Conservation (phyloP, 2,888 invertebrate species). For the Rhamnusium bicolor region DNA sequence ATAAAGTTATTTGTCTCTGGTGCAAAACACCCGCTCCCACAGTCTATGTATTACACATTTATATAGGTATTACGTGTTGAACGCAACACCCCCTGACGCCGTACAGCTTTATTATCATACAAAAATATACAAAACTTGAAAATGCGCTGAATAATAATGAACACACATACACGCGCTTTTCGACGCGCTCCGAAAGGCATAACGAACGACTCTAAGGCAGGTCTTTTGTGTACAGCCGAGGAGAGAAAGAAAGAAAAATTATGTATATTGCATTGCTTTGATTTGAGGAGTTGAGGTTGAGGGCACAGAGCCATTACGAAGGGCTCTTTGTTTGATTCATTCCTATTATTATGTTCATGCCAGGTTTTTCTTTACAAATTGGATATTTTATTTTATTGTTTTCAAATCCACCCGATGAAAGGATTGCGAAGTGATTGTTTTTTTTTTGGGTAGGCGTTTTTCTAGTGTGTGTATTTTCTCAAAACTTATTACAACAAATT, state of each 20-base stretch:
- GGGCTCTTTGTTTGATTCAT: constrained; percentile 26
- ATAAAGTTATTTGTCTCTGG: not conserved
- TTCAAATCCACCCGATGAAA: not conserved
- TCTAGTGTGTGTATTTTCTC: not conserved
- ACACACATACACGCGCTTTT: constrained; percentile 15
- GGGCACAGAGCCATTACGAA: constrained; percentile 6
- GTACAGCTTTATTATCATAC: constrained; percentile 33
- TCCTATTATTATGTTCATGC: constrained; percentile 23
- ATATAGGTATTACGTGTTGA: constrained; percentile 19
- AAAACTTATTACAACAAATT: not conserved
- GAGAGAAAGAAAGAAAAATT: constrained; percentile 21
- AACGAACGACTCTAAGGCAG: not conserved
- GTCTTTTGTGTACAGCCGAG: not conserved
- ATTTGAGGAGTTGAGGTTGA: constrained; percentile 12
- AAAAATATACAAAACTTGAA: constrained; percentile 30
- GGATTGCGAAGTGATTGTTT: constrained; percentile 4
- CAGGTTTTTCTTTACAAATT: constrained; percentile 25
- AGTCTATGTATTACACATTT: constrained; percentile 12
- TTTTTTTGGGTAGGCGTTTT: not conserved
- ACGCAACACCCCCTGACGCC: constrained; percentile 15
- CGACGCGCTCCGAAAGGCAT: constrained; percentile 5
- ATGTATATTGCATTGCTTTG: constrained; percentile 26
- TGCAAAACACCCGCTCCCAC: not conserved
- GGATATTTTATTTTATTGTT: constrained; percentile 28
- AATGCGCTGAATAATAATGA: constrained; percentile 32